Base-by-base conservation (phyloP, 2,113 vertebrate species). In the Hyaena hyaena region DNA sequence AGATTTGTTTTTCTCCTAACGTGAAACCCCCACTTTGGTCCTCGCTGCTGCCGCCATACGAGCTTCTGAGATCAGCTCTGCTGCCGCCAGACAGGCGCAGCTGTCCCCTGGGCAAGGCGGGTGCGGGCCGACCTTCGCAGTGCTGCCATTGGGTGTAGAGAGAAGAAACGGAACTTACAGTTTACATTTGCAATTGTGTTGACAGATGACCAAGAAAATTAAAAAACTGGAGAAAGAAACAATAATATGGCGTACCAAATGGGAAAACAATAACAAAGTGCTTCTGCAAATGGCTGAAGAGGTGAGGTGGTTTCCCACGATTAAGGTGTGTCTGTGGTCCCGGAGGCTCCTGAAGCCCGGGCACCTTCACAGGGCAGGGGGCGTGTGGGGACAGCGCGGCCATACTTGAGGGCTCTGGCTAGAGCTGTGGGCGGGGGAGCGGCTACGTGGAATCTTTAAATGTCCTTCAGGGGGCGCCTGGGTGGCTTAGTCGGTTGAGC, bases 201-300 rank as follows among this genome's bases (percentile, higher is more conserved):
- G 16, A 94, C 97, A 99, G 99, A 99, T 99, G 99, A 99, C 99
- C 1, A 99, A 99, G 98, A 99, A 99, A 98, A 99, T 99, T 94
- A 99, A 99, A 98, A 99, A 99, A 98, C 99, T 99, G 98, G 99
- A 99, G 98, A 99, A 99, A 98, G 99, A 99, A 98, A 99, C 99
- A 0, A 99, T 99, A 50, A 98, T 99, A 92, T 99, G 99, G 99
- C 99, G 99, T 84, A 99, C 99, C 95, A 99, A 99, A 95, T 99
- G 99, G 99, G 99, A 99, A 98, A 99, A 99, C 76, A 99, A 99
- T 97, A 99, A 99, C 99, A 99, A 99, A 98, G 99, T 99, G 16
- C 99, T 99, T 98, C 98, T 99, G 97, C 99, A 99, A 97, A 99
- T 99, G 99, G 99, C 99, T 33, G 99, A 99, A 98, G 99, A 99